Evolutionary conservation across 2,797 vertebrate genomes (phyloP).

Genomic region (Lophius americanus): DNA sequence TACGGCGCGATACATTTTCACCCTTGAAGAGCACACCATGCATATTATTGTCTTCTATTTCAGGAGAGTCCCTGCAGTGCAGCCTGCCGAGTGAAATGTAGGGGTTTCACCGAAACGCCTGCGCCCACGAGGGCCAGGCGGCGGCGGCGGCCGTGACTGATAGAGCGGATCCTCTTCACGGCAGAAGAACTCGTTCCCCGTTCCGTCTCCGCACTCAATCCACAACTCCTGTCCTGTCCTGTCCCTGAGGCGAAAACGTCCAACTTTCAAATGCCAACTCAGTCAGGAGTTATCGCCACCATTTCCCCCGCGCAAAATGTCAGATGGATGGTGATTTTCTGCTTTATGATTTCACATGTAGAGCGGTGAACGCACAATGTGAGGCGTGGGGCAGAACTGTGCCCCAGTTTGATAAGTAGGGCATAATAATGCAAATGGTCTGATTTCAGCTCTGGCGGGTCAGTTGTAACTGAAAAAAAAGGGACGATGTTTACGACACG

Average conservation of each 20-base stretch:
- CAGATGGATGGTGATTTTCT: conserved; percentile 78
- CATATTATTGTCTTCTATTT: conserved; percentile 82
- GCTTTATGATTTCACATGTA: conserved; percentile 66
- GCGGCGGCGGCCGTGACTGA: conserved; percentile 67
- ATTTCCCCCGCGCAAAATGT: conserved; percentile 74
- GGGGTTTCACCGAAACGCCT: conserved; percentile 61
- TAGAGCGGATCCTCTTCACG: conserved; percentile 62
- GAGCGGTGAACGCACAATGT: conserved; percentile 58
- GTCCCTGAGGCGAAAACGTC: conserved; percentile 66
- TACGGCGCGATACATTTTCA: conserved; percentile 58
- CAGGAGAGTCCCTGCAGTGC: conserved; percentile 63
- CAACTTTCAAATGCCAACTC: conserved; percentile 77
- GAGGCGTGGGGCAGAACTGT: conserved; percentile 46
- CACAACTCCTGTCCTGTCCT: conserved; percentile 48
- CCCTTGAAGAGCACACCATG: conserved; percentile 70
- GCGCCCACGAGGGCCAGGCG: conserved; percentile 61
- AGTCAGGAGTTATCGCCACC: conserved; percentile 71
- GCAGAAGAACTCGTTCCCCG: conserved; percentile 37
- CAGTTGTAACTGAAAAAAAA: conserved; percentile 28
- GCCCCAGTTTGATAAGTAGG: conserved; percentile 75
- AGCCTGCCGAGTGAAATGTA: conserved; percentile 50
- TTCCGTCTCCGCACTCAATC: conserved; percentile 49
- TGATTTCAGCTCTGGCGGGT: conserved; percentile 46
- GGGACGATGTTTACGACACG: conserved; percentile 32
- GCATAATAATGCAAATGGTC: conserved; percentile 63